Evolutionary conservation across 2,888 invertebrate species (phyloP), one percentile per base, ranked within the genome.

Genomic region (Ceratothoa steindachneri): DNA sequence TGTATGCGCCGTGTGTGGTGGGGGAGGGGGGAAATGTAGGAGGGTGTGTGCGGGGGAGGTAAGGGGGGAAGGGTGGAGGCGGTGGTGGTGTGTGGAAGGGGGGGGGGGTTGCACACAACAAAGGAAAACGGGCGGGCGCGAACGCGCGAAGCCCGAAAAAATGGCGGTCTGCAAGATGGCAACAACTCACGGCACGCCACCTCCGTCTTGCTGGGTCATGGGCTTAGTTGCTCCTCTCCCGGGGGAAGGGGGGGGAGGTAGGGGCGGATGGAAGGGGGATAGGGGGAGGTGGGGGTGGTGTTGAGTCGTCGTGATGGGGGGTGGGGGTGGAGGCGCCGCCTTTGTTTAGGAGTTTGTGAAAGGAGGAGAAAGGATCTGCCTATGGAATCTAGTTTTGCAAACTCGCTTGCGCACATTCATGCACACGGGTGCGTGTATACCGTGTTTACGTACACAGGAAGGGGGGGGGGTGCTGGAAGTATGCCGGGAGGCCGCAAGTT

Each of bases 101-200:
- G 60, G 27, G 60, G 60, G 60, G 24, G 22, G 60, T 60, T 60
- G 60, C 60, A 60, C 60, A 60, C 22, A 15, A 60, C 60, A 60
- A 60, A 60, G 60, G n/a, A n/a, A 60, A 60, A 60, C 60, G 60
- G 60, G 60, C 60, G 60, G 60, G 60, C 60, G 60, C 60, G 60
- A 15, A 5, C 41, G 5, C n/a, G n/a, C n/a, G n/a, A n/a, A n/a
- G 52, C 52, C 52, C 19, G 19, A n/a, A n/a, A 41, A 60, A 60
- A 60, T 60, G n/a, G 60, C 60, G 24, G 60, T 24, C 60, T 60
- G 60, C 60, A 60, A 60, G 60, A 60, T 60, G 60, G 60, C 60
- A 60, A 60, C 60, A 60, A 24, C 60, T 60, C 12, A 24, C 60
- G 24, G 22, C 22, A 24, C 60, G 60, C 60, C 60, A 60, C 60